Percentiles rank a stretch among this genome's conserved stretches.
Evolutionary conservation across 2,888 invertebrate species (phyloP).

Genomic region (Ethmia dodecea): DNA sequence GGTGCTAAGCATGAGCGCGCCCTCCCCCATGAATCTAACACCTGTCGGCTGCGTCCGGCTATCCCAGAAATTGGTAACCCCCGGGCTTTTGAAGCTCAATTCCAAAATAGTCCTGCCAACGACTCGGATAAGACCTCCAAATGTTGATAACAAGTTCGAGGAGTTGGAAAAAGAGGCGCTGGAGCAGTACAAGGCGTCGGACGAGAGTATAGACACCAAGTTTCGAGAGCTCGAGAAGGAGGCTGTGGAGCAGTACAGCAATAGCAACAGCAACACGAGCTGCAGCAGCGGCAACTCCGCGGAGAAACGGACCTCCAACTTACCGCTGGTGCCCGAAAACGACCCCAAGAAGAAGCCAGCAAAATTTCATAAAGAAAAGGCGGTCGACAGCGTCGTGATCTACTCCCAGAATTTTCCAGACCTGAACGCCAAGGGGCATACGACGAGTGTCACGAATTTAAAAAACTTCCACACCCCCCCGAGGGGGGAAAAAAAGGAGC

Average conservation of each 20-base stretch:
- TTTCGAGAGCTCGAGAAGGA: conserved; percentile 81
- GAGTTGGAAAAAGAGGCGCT: conserved; percentile 79
- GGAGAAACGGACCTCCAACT: conserved; percentile 42
- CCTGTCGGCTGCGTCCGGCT: conserved; percentile 49
- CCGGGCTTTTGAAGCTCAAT: conserved; percentile 60
- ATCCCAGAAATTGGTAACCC: conserved; percentile 54
- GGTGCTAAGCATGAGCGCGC: conserved; percentile 68
- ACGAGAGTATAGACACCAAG: conserved; percentile 76
- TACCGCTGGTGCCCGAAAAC: conserved; percentile 33
- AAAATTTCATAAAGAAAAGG: conserved; percentile 65
- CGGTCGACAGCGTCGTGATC: conserved; percentile 62
- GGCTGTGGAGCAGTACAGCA: conserved; percentile 81
- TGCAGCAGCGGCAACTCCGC: conserved; percentile 64
- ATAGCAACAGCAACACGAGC: conserved; percentile 68
- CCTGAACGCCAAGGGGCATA: conserved; percentile 47
- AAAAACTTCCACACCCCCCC: conserved; percentile 75
- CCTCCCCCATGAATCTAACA: conserved; percentile 43
- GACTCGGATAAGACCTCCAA: conserved; percentile 45
- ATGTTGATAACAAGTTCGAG: conserved; percentile 64
- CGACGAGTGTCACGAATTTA: conserved; percentile 64
- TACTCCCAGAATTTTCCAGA: conserved; percentile 72
- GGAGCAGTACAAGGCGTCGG: conserved; percentile 78
- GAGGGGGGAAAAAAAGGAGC: conserved; percentile 74
- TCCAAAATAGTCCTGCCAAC: conserved; percentile 56
- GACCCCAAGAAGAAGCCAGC: conserved; percentile 42